Evolutionary conservation across 2,888 invertebrate genomes (phyloP), one percentile per base, ranked within the genome.

Genomic region (Rotaria socialis): DNA sequence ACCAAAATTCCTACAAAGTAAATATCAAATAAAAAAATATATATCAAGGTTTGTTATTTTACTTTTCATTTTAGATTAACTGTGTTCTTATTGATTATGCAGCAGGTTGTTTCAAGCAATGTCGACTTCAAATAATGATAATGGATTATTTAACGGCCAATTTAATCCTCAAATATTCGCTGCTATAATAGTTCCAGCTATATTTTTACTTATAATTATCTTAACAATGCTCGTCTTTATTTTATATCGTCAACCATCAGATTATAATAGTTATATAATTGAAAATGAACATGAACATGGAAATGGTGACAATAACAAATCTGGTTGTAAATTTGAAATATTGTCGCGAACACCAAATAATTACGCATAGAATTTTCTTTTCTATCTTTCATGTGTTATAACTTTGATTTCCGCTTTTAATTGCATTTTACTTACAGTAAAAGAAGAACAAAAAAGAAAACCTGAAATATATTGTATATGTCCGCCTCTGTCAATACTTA

Each of bases 171-270:
- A 19, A 8, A 10, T 80, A 47, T 80, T 80, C 47, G 24, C 41
- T 4, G 80, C n/a, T n/a, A 80, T 80, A 80, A 47, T 80, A 11
- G 47, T 80, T 80, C 80, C 80, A 43, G 80, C 80, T 3, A 80
- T 80, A 41, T 80, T 80, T 47, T 47, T 80, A 80, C 19, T 80
- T 2, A 47, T 80, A 2, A 80, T 80, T 14, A 80, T 80, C 19
- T n/a, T 80, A 47, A 80, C 80, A 24, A 80, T 80, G 80, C n/a
- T 80, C 14, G n/a, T 80, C 43, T 80, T 80, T 80, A 10, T 80
- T 5, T 3, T 80, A 47, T 80, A 80, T 47, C 80, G 80, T 47
- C 24, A 80, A 47, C 80, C 47, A n/a, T 47, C 80, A 3, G n/a
- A 80, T 16, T 43, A 80, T 14, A 14, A 47, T n/a, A 80, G n/a